A percentile compares a stretch with the other conserved stretches of the same genome.
These are phyloP conservation scores for Aleiodes testaceus DNA, from an alignment of 2,888 invertebrate species.

Conservation along the genomic window DNA sequence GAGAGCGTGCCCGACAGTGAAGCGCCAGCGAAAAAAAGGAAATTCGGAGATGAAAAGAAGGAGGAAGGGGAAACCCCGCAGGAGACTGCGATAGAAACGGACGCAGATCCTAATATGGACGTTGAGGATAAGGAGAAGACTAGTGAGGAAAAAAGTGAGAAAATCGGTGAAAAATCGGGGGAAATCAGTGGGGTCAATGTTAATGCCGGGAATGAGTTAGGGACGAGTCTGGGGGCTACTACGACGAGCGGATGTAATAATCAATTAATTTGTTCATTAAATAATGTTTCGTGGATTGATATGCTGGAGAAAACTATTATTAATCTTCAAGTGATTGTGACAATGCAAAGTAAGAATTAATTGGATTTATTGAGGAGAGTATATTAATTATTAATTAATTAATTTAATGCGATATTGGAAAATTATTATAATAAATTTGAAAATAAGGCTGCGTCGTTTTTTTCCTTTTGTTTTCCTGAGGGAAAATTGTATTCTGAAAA, in stretches of 20 bases:
- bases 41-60: slow-evolving; percentile 62
- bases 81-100: slow-evolving; percentile 30
- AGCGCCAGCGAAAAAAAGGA: slow-evolving; percentile 69
- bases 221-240: slow-evolving; percentile 56
- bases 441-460: slow-evolving; percentile 34
- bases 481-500: no score
- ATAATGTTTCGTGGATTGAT: slow-evolving; percentile 70
- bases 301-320: slow-evolving; percentile 71
- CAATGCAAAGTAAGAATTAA: not conserved
- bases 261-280: slow-evolving; percentile 64
- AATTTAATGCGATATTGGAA: no score
- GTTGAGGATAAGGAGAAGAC: slow-evolving; percentile 57
- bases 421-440: no score
- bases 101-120: slow-evolving; percentile 52
- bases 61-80: slow-evolving; percentile 50
- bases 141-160: slow-evolving; percentile 59
- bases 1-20: slow-evolving; percentile 61
- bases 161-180: slow-evolving; percentile 53
- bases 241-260: slow-evolving; percentile 59
- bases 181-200: slow-evolving; percentile 46
- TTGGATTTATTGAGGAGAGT: not conserved
- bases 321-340: slow-evolving; percentile 69
- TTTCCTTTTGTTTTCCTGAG: slow-evolving; percentile 9
- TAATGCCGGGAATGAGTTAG: slow-evolving; percentile 42
- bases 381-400: slow-evolving; percentile 28